Base-by-base conservation (phyloP, 1,140 invertebrate genomes). In the Eriosoma lanigerum region DNA sequence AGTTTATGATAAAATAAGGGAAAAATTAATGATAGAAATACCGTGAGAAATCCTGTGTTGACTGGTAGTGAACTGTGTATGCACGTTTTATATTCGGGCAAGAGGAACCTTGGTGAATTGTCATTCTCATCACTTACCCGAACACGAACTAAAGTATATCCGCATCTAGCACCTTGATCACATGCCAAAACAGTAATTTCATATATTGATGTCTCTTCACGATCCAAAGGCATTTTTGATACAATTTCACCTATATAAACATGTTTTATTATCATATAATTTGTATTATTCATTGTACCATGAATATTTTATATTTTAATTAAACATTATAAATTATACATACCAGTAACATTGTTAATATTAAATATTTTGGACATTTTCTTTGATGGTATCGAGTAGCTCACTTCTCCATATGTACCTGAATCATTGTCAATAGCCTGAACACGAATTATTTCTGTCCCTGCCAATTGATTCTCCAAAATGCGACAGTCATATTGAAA, bases 81-180 rank as follows among this genome's bases (percentile, higher is more conserved):
- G 46, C 91, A 90, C 4, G 89, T 90, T 86, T 93, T 93, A 84
- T 96, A 96, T 85, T 95, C 93, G 70, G 89, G 90, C 19, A 93
- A 85, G 46, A 90, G 86, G 86, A 97, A 98, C 64, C 87, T 86
- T 1, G 96, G 96, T 64, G 90, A 86, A 86, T 97, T 95, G 84
- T 98, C 96, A 87, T 98, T 98, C 75, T 91, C 89, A 87, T 98
- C 96, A 5, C 86, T 87, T 12, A 98, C 90, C 83, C 89, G 90
- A 12, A 97, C 90, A 83, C 92, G 87, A 8, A 98, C 89, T 10
- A 89, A 90, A 3, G 93, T 89, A 85, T 94, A 95, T 6, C 92
- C 92, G 68, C 92, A 91, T 84, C 91, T 89, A 8, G 93, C 93
- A 60, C 95, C 95, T 66, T 91, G 91, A 86, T 97, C 95, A 17